phyloP scores from a whole-genome alignment of 2,113 vertebrate genomes.

The Sceloporus tristichus region DNA sequence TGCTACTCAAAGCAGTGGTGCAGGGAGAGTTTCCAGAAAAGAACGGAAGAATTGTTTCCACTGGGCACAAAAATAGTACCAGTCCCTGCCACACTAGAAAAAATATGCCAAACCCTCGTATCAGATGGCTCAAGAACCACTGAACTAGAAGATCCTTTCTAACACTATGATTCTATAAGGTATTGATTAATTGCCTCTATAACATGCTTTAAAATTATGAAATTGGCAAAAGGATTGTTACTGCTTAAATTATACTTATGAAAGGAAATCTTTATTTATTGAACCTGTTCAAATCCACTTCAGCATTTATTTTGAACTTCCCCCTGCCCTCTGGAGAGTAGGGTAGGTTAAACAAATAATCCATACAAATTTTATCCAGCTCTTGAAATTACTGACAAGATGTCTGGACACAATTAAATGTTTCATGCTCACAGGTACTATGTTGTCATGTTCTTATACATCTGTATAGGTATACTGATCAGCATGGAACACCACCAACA shows the following conservation, averaged over 20 bases:
- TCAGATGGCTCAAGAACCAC: neutral
- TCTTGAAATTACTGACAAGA: neutral
- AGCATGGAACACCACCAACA: constrained; percentile 1
- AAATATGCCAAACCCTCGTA: too few relatives aligned
- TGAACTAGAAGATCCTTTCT: neutral
- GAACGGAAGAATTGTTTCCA: too few relatives aligned
- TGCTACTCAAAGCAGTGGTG: too few relatives aligned
- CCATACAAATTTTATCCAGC: constrained; percentile 2
- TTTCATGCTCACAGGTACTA: neutral
- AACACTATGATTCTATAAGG: neutral
- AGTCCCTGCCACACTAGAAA: too few relatives aligned
- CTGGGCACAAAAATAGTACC: too few relatives aligned
- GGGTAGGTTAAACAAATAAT: constrained; percentile 25
- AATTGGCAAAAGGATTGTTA: neutral
- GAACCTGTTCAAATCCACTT: neutral
- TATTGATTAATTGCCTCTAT: neutral
- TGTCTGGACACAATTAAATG: constrained; percentile 20
- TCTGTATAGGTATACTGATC: constrained; percentile 31
- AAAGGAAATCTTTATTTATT: neutral
- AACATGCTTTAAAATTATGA: neutral
- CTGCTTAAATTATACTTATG: neutral
- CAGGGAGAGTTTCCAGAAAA: too few relatives aligned
- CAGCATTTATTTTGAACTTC: neutral
- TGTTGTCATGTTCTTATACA: neutral
- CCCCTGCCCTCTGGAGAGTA: constrained; percentile 13